phyloP scores from a whole-genome alignment of 2,888 invertebrate genomes.

The Parascotia fuliginaria region DNA sequence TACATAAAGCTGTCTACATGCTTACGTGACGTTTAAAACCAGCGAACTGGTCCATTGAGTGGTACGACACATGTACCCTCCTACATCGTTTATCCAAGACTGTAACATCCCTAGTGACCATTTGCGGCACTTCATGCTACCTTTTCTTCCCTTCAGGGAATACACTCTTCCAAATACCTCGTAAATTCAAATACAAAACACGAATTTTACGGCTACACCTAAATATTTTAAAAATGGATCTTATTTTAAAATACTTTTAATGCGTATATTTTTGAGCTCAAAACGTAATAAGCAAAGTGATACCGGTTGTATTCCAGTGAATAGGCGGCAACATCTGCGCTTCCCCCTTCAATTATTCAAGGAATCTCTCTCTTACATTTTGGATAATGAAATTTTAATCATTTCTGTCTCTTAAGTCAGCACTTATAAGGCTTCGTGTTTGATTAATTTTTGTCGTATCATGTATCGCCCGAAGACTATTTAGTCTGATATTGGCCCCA shows the following conservation, averaged over 20 bases:
- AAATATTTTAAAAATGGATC: constrained; percentile 7
- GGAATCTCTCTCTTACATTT: constrained; percentile 75
- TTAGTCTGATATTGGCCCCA: too few relatives aligned
- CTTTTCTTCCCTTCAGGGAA: neutral
- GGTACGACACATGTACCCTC: neutral
- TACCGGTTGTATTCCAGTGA: constrained; percentile 32
- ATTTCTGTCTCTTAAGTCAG: constrained; percentile 58
- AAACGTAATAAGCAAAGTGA: constrained; percentile 42
- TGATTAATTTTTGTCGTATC: constrained; percentile 44
- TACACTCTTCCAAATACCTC: neutral
- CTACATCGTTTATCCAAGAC: constrained; percentile 3
- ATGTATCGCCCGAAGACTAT: neutral
- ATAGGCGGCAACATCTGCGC: constrained; percentile 51
- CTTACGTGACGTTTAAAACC: neutral
- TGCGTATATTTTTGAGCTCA: constrained; percentile 13
- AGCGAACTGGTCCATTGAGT: neutral
- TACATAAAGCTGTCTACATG: neutral
- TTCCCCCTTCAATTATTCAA: constrained; percentile 68
- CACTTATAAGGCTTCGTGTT: constrained; percentile 49
- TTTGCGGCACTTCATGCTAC: neutral
- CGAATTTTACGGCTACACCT: neutral
- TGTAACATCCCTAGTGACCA: neutral
- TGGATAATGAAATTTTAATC: constrained; percentile 76
- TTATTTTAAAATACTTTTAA: constrained; percentile 18
- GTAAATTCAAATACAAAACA: constrained; percentile 2